Conservation (phyloP, 2,113 vertebrate species). For the Passer montanus region DNA sequence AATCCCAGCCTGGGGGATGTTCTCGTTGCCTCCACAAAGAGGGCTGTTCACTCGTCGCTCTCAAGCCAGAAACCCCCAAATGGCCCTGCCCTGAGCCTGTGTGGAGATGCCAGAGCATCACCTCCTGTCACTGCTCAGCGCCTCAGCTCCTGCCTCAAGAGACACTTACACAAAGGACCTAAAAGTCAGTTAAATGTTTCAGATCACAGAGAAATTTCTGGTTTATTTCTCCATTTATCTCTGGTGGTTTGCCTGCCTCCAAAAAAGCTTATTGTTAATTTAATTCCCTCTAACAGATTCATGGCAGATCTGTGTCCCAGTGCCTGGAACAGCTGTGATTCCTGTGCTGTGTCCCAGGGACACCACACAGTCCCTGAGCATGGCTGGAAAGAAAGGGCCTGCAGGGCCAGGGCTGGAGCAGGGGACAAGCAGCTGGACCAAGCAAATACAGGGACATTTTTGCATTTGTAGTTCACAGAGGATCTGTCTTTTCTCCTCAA, state of each 20-base stretch:
- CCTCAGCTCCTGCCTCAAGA: background rate
- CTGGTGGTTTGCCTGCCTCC: background rate
- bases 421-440: background rate
- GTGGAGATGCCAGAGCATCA: background rate
- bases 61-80: background rate
- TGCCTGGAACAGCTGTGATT: background rate
- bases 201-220: background rate
- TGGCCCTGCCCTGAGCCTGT: background rate
- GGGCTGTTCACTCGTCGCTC: background rate
- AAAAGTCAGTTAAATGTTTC: background rate
- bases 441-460: background rate
- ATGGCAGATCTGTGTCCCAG: background rate
- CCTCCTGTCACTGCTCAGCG: background rate
- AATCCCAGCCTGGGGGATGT: background rate
- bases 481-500: background rate
- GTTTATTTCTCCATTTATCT: background rate
- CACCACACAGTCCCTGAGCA: background rate
- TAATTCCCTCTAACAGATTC: background rate
- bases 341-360: background rate
- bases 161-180: background rate
- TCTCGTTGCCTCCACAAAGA: background rate
- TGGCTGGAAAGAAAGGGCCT: background rate
- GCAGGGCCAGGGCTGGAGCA: background rate
- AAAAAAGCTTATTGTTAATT: background rate
- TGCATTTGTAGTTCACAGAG: background rate